These are phyloP conservation scores for Caenorhabditis macrosperma DNA, from an alignment of 2,888 invertebrate species.

Conservation along the genomic window DNA sequence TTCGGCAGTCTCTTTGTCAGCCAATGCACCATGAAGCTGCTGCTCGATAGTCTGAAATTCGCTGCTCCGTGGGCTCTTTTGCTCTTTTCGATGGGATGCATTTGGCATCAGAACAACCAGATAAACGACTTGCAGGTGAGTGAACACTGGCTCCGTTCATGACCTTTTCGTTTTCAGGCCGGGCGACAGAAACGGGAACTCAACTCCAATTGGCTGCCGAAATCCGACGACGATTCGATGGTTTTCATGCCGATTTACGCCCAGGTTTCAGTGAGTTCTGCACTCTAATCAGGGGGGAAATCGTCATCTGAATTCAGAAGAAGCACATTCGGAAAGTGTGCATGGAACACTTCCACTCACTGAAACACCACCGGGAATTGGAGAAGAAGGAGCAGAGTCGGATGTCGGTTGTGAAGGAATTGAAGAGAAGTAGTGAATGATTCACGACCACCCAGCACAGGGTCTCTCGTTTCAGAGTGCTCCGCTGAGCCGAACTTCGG, in stretches of 20 bases:
- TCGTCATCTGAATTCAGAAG: conserved; percentile 23
- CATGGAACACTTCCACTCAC: conserved; percentile 52
- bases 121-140: conserved; percentile 38
- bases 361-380: conserved; percentile 40
- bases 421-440: conserved; percentile 33
- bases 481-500: conserved; percentile 40
- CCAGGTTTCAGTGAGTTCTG: conserved; percentile 50
- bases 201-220: conserved; percentile 13
- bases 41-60: conserved; percentile 17
- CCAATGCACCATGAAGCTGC: conserved; percentile 10
- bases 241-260: conserved; percentile 54
- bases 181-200: conserved; percentile 35
- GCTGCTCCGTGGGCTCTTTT: conserved; percentile 40
- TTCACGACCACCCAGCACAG: neutral
- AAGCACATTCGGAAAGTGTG: conserved; percentile 58
- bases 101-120: conserved; percentile 34
- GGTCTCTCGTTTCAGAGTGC: conserved; percentile 58
- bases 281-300: no score
- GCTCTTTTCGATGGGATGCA: conserved; percentile 10
- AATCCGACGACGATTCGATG: conserved; percentile 35
- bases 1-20: conserved; percentile 7
- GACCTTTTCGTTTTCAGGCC: conserved; percentile 3
- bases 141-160: neutral
- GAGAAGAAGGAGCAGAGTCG: conserved; percentile 32
- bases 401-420: conserved; percentile 17